Percentiles rank a stretch among this genome's conserved stretches.
Conservation (phyloP, 2,797 vertebrate species). For the Phalanger gymnotis region DNA sequence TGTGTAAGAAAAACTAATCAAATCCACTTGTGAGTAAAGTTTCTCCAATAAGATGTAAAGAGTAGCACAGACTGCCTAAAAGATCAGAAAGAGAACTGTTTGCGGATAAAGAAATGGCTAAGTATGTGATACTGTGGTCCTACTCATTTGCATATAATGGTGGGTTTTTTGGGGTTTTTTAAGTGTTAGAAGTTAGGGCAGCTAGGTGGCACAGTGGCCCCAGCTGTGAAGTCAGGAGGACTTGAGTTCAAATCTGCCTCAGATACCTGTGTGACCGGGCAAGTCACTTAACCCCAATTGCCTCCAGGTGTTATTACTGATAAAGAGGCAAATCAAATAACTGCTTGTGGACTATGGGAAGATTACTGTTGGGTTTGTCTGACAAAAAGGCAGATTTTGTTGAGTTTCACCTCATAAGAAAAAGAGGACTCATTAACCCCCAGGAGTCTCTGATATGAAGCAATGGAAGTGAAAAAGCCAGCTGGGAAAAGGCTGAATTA, state of each 20-base stretch:
- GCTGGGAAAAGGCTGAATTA: neutral
- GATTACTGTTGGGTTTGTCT: neutral
- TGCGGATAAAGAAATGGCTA: neutral
- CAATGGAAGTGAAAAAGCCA: neutral
- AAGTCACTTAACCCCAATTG: neutral
- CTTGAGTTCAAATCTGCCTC: neutral
- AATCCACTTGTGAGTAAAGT: no score
- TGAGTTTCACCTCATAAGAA: neutral
- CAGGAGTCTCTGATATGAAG: neutral
- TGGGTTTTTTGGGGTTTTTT: neutral
- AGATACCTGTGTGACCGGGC: neutral
- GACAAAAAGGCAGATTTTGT: neutral
- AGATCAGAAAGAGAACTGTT: no score
- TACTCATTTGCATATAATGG: neutral
- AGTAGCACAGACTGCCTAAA: neutral
- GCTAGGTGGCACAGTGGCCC: neutral
- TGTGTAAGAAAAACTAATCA: no score
- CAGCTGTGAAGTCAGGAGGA: neutral
- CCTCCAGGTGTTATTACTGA: neutral
- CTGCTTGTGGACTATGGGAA: neutral
- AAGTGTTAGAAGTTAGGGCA: neutral
- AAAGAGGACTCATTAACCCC: neutral
- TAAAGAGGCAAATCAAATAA: neutral
- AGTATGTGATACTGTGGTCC: neutral
- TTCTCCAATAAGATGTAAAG: neutral